Evolutionary conservation across 2,797 vertebrate species (phyloP).

Genomic region (Channallabes apus): DNA sequence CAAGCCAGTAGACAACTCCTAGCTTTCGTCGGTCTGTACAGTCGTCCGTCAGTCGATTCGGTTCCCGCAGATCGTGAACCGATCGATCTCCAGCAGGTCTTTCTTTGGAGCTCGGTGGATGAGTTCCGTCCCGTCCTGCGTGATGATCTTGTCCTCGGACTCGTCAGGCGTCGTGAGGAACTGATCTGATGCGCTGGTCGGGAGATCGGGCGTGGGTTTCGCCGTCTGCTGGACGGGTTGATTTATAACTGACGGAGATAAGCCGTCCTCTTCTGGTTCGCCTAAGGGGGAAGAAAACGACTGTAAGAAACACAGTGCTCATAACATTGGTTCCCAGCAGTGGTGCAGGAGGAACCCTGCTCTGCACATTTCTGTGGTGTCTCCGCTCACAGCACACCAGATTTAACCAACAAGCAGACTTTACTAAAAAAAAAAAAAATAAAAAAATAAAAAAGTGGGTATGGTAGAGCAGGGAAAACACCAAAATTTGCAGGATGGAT

Average conservation of each 20-base stretch:
- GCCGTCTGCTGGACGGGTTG: constrained; percentile 77
- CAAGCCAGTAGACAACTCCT: constrained; percentile 32
- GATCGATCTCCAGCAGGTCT: constrained; percentile 96
- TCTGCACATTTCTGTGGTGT: too few relatives aligned
- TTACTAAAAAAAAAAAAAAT: too few relatives aligned
- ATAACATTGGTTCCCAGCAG: too few relatives aligned
- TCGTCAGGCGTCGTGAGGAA: constrained; percentile 95
- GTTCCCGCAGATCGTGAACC: constrained; percentile 99
- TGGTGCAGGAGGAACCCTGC: too few relatives aligned
- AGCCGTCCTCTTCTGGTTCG: constrained; percentile 73
- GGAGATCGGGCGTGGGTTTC: constrained; percentile 72
- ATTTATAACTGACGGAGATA: constrained; percentile 74
- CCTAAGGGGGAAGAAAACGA: constrained; percentile 57
- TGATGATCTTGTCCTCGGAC: constrained; percentile 84
- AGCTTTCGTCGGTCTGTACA: constrained; percentile 20
- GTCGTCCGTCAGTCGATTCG: constrained; percentile 85
- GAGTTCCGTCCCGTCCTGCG: constrained; percentile 82
- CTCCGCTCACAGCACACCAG: too few relatives aligned
- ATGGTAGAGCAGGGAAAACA: too few relatives aligned
- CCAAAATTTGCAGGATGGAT: too few relatives aligned
- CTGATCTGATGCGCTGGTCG: constrained; percentile 87
- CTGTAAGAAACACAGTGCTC: not conserved
- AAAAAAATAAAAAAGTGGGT: too few relatives aligned
- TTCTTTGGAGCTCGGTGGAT: constrained; percentile 88
- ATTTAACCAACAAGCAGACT: too few relatives aligned